These are phyloP conservation scores for Hipposideros armiger DNA, from an alignment of 2,113 vertebrate species.

Conservation along the genomic window DNA sequence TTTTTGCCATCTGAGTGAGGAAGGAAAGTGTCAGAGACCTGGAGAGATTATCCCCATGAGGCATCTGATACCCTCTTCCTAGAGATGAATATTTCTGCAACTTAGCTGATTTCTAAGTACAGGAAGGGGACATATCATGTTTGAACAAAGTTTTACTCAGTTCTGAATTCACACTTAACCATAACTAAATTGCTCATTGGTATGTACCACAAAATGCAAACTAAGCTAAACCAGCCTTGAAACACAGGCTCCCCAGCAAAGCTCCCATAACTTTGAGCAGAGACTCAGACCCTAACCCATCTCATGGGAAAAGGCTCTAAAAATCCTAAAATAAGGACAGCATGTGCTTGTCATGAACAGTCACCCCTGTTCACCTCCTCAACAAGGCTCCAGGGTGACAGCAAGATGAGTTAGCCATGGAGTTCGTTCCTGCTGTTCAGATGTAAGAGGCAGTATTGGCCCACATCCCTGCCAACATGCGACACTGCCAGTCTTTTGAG, in stretches of 20 bases:
- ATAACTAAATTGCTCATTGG: not conserved
- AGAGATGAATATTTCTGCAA: not conserved
- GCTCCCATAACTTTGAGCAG: not conserved
- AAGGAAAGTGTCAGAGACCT: not conserved
- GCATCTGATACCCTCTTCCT: not conserved
- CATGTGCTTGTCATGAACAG: not conserved
- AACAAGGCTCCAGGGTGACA: not conserved
- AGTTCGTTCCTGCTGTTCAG: not conserved
- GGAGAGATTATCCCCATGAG: not conserved
- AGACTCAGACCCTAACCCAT: not conserved
- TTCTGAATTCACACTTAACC: not conserved
- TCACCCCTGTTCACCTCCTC: not conserved
- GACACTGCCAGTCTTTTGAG: not conserved
- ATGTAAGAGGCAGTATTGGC: not conserved
- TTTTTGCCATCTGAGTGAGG: not conserved
- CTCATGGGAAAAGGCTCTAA: not conserved
- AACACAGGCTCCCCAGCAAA: not conserved
- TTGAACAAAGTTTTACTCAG: not conserved
- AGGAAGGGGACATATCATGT: not conserved
- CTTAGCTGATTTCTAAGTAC: not conserved
- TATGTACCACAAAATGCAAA: not conserved
- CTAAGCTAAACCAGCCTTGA: not conserved
- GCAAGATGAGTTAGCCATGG: not conserved
- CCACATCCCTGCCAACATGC: not conserved
- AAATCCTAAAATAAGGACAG: not conserved